A percentile compares a stretch with the other conserved stretches of the same genome.
phyloP scores from a whole-genome alignment of 1,140 invertebrate species.

The Heliconius nattereri region DNA sequence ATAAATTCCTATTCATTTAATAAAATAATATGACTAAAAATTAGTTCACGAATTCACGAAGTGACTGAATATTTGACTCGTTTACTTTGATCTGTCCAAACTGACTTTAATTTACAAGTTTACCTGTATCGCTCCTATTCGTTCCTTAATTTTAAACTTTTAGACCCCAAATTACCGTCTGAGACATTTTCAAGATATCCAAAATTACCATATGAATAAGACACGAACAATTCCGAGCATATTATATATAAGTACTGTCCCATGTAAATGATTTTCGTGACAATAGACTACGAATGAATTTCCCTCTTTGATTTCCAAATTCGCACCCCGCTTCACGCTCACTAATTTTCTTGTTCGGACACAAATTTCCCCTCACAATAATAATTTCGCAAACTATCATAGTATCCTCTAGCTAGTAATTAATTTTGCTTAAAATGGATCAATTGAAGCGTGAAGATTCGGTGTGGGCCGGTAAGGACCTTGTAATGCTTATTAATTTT shows the following conservation, averaged over 20 bases:
- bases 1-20: too few relatives aligned
- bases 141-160: background rate
- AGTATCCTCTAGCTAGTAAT: conserved; percentile 76
- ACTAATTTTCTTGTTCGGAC: conserved; percentile 81
- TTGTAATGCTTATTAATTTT: conserved; percentile 72
- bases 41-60: too few relatives aligned
- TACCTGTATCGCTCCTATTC: too few relatives aligned
- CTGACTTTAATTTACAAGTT: too few relatives aligned
- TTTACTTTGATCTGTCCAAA: too few relatives aligned
- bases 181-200: background rate
- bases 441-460: conserved; percentile 79
- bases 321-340: conserved; percentile 79
- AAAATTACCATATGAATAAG: background rate
- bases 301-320: conserved; percentile 75
- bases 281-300: conserved; percentile 69
- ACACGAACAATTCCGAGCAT: background rate
- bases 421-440: conserved; percentile 78
- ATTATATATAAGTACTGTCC: conserved; percentile 57
- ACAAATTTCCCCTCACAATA: conserved; percentile 79
- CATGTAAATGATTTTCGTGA: conserved; percentile 68
- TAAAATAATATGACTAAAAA: too few relatives aligned
- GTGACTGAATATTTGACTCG: too few relatives aligned
- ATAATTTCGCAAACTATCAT: conserved; percentile 80
- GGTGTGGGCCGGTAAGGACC: conserved; percentile 66
- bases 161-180: background rate